Conservation (phyloP, 2,113 vertebrate genomes). For the Megaptera novaeangliae region DNA sequence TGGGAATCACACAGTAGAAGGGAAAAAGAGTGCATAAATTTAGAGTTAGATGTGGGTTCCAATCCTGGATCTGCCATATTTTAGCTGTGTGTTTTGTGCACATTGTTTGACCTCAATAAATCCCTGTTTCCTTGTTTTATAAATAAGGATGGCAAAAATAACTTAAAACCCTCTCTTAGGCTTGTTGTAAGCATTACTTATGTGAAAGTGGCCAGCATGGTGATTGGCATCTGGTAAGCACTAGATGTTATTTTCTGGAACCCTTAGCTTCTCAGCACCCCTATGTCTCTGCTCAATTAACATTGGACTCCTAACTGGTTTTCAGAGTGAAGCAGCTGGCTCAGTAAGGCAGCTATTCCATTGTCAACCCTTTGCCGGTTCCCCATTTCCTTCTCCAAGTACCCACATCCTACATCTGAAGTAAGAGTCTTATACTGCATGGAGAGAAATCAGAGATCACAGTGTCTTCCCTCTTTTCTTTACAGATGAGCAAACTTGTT, state of each 20-base stretch:
- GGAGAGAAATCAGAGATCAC: not conserved
- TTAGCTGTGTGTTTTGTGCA: not conserved
- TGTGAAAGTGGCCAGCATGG: not conserved
- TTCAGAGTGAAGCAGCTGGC: not conserved
- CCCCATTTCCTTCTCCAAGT: not conserved
- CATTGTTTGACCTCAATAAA: not conserved
- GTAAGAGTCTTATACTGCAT: not conserved
- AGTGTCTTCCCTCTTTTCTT: not conserved
- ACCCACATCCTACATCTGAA: not conserved
- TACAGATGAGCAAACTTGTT: not conserved
- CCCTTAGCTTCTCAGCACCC: not conserved
- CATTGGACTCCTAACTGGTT: not conserved
- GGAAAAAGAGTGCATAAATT: accelerated
- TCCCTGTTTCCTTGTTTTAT: not conserved
- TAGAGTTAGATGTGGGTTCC: not conserved
- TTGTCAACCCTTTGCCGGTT: not conserved
- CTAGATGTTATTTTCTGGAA: not conserved
- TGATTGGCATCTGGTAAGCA: not conserved
- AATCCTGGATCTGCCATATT: not conserved
- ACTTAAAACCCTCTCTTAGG: not conserved
- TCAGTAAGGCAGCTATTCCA: too few species aligned
- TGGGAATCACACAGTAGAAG: not conserved
- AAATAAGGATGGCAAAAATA: not conserved
- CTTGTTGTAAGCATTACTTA: not conserved
- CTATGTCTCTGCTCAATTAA: not conserved